Evolutionary conservation across 2,888 invertebrate species (phyloP), one percentile per base, ranked within the genome.

Genomic region (Danaus chrysippus): DNA sequence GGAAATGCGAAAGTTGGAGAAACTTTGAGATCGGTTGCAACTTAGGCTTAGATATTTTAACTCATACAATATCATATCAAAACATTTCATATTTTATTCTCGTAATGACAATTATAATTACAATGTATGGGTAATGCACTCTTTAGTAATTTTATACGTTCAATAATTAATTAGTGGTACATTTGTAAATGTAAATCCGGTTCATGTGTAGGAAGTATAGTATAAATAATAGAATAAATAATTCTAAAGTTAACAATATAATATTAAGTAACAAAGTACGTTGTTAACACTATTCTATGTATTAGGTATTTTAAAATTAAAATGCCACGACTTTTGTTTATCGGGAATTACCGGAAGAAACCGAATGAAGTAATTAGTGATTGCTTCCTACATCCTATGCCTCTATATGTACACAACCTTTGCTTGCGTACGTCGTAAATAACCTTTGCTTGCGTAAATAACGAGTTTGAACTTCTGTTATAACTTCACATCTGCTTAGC

Each of bases 1-100:
- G 46, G 41, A 58, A 54, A 54, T 41, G 52, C 56, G 63, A 63
- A 59, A 59, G 59, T 63, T 59, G 41, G 56, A 59, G 63, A 63
- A 59, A 59, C 46, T 41, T 41, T 10, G 12, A 34, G 53, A 49
- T 53, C 53, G 19, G 10, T 42, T 52, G 53, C 53, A 11, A 17
- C 23, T 52, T 34, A 10, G 34, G 49, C 42, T 42, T 12, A 55
- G 41, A 17, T 17, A 43, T 12, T 2, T 34, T 17, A 49, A 15
- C 10, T 49, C 10, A 17, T 17, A 17, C 49, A 17, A 17, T n/a
- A 17, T 17, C 9, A 17, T 17, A 2, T 49, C 3, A 10, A 49
- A 15, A 17, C 10, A 49, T 46, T 8, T 46, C 10, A 46, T 15
- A 15, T 13, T n/a, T 9, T 46, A 11, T 15, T 13, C 43, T 0